Conservation (phyloP, 2,113 vertebrate species). For the Gopherus flavomarginatus region DNA sequence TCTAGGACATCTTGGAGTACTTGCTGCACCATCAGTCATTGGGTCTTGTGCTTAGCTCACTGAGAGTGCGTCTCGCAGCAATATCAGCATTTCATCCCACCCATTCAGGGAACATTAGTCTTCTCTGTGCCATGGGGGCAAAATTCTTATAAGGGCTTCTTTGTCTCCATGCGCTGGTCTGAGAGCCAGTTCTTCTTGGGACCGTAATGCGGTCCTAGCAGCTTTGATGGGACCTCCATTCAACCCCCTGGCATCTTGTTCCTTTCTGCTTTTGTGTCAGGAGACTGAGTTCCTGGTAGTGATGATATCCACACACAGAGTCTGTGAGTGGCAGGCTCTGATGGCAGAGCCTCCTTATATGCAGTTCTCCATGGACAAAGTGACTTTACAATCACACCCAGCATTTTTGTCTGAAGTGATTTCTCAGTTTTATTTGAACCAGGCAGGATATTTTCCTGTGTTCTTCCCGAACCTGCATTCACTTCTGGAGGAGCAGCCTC, state of each 20-base stretch:
- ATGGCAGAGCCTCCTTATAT: neutral
- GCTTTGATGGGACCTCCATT: neutral
- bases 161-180: neutral
- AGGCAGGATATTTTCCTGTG: neutral
- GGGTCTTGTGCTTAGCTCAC: too few species aligned
- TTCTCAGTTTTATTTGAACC: neutral
- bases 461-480: neutral
- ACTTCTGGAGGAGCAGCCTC: neutral
- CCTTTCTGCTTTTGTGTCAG: too few species aligned
- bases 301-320: too few species aligned
- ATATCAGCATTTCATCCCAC: neutral
- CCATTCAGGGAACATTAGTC: neutral
- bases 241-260: too few species aligned
- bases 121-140: neutral
- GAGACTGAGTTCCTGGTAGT: too few species aligned
- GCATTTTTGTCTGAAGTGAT: too few species aligned
- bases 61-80: neutral
- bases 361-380: neutral
- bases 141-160: neutral
- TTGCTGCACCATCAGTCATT: neutral
- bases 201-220: neutral
- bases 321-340: neutral
- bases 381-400: neutral
- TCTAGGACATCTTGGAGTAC: neutral
- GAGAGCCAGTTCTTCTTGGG: neutral